Evolutionary conservation across 2,797 vertebrate species (phyloP).

Genomic region (Pampus argenteus): DNA sequence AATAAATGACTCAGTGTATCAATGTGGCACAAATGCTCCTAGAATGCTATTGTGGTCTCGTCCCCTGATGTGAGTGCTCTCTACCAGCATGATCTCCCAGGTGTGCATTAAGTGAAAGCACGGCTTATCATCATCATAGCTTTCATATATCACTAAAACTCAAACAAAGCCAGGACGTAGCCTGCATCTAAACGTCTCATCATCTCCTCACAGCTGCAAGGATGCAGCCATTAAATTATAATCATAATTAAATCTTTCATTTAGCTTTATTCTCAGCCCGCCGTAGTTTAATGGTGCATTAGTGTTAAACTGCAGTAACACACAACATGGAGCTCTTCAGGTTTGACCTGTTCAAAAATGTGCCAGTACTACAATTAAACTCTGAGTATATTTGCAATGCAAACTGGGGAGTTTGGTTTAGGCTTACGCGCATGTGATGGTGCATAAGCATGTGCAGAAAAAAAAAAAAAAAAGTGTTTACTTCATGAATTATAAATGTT

Average conservation of each 20-base stretch:
- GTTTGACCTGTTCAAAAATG: conserved; percentile 40
- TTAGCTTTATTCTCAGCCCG: conserved; percentile 29
- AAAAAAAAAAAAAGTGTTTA: conserved; percentile 42
- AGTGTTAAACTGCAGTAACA: conserved; percentile 26
- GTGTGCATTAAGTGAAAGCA: conserved; percentile 24
- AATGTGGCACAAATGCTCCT: conserved; percentile 44
- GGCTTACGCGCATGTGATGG: conserved; percentile 35
- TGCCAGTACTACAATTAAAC: conserved; percentile 10
- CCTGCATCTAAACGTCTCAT: conserved; percentile 26
- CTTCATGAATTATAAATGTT: conserved; percentile 64
- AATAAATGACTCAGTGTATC: conserved; percentile 45
- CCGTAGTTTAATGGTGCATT: conserved; percentile 37
- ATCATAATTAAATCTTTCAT: conserved; percentile 48
- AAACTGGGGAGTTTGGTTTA: conserved; percentile 22
- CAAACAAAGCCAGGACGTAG: conserved; percentile 27
- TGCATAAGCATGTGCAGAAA: conserved; percentile 21
- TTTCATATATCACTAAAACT: conserved; percentile 35
- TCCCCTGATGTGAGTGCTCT: conserved; percentile 43
- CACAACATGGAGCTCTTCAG: conserved; percentile 29
- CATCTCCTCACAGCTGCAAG: conserved; percentile 33
- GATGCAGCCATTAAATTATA: conserved; percentile 43
- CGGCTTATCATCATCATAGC: conserved; percentile 29
- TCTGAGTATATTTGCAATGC: conserved; percentile 40
- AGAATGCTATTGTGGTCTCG: conserved; percentile 39
- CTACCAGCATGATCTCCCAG: conserved; percentile 43